Evolutionary conservation across 2,797 vertebrate genomes (phyloP), one percentile per base, ranked within the genome.

Genomic region (Vultur gryphus): DNA sequence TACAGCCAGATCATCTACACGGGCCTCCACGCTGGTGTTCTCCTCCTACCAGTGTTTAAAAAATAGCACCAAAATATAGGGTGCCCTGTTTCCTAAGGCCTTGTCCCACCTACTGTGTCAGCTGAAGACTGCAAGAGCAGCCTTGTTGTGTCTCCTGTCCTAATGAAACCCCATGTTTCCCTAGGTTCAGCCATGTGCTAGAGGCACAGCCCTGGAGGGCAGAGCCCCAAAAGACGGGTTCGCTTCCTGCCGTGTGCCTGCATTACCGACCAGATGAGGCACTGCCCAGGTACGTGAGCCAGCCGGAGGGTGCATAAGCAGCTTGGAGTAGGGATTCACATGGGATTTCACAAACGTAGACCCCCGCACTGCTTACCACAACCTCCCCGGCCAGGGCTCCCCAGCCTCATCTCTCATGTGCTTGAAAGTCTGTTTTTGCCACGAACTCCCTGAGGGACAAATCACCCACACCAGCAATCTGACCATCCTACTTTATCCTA

Each of bases 221-320:
- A 39, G 20, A 49, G 72, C 46, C 43, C 44, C 15, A 18, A 39
- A 33, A 25, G 58, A 6, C 11, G 11, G 39, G 12, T 44, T 37
- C 0, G 0, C 17, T 76, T 73, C 52, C 33, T 35, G 39, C 54
- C 1, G 0, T 35, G 58, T 49, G 41, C 35, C n/a, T 28, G 24
- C 19, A 4, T 37, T 39, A 49, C 49, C 3, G 8, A 35, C 15
- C 13, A 49, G 37, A 39, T 1, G 2, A 71, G 51, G 66, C 35
- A 25, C 51, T 84, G 66, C 31, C 73, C 72, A 62, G 51, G 86
- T 84, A 49, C 1, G 3, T 4, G 13, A 84, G 41, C 48, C 79
- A 75, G 46, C 19, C 1, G 4, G 6, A 17, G 19, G 3, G 3
- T 13, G 10, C 41, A 31, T 46, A 75, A 67, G 31, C 67, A 77